phyloP scores from a whole-genome alignment of 2,888 invertebrate species.

The Dynastes grantii region DNA sequence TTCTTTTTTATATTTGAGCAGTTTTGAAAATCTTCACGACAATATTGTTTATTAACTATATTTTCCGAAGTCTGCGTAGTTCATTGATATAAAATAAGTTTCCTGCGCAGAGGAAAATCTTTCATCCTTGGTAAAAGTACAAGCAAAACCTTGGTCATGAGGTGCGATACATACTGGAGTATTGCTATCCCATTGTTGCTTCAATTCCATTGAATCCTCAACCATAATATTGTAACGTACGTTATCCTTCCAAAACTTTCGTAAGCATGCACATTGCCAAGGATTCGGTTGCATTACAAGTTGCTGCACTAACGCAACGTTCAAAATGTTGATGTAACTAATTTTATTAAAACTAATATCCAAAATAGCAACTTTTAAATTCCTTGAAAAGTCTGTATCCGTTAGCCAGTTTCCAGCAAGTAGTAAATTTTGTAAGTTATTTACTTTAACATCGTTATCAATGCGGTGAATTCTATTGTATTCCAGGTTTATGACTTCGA shows the following conservation, averaged over 20 bases:
- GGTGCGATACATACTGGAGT: constrained; percentile 12
- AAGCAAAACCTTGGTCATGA: neutral
- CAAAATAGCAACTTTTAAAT: constrained; percentile 1
- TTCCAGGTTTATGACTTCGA: neutral
- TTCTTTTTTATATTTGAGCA: too few relatives aligned
- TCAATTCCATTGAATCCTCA: constrained; percentile 2
- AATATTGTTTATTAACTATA: neutral
- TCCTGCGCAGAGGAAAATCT: neutral
- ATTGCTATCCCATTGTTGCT: constrained; percentile 8
- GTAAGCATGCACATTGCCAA: constrained; percentile 39
- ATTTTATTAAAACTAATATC: constrained; percentile 46
- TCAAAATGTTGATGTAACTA: constrained; percentile 18
- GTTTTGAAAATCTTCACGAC: too few relatives aligned
- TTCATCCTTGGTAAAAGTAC: neutral
- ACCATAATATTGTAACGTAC: neutral
- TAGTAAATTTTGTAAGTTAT: neutral
- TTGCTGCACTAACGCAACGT: neutral
- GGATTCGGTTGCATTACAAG: constrained; percentile 43
- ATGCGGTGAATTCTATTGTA: constrained; percentile 22
- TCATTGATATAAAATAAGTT: neutral
- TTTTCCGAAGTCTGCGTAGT: neutral
- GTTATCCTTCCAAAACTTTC: constrained; percentile 18
- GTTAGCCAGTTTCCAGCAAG: constrained; percentile 39
- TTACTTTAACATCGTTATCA: neutral
- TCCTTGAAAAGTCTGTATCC: constrained; percentile 19